phyloP scores from a whole-genome alignment of 2,797 vertebrate genomes.

The Hypotaenidia okinawae region DNA sequence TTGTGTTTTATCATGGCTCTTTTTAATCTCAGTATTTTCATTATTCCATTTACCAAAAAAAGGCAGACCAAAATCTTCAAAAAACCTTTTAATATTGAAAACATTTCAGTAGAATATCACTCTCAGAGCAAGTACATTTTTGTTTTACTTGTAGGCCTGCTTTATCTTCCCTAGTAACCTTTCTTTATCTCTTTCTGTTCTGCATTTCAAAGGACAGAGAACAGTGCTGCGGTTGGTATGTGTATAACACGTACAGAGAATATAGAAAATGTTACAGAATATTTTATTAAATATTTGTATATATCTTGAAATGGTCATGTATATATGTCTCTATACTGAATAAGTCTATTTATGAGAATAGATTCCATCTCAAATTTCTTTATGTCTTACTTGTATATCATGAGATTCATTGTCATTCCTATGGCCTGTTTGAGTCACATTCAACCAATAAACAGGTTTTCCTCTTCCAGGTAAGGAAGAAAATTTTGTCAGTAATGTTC shows the following conservation, averaged over 20 bases:
- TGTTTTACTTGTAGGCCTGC: neutral
- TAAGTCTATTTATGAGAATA: neutral
- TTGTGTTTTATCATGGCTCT: neutral
- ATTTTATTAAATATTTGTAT: neutral
- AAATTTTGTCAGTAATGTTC: neutral
- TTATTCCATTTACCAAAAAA: neutral
- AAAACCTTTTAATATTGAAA: neutral
- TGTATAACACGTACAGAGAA: accelerated
- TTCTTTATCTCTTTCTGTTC: neutral
- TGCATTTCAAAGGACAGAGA: neutral
- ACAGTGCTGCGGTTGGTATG: neutral
- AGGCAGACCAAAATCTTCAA: neutral
- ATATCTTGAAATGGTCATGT: neutral
- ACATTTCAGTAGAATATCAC: neutral
- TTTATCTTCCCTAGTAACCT: neutral
- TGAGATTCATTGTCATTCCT: neutral
- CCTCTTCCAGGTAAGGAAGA: neutral
- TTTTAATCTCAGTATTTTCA: neutral
- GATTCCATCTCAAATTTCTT: neutral
- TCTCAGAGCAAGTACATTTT: neutral
- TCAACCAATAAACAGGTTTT: neutral
- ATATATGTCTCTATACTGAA: neutral
- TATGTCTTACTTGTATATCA: neutral
- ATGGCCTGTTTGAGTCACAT: neutral
- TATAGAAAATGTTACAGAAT: neutral